These are phyloP conservation scores for Tiaroga cobitis DNA, from an alignment of 2,797 vertebrate species.

Conservation along the genomic window DNA sequence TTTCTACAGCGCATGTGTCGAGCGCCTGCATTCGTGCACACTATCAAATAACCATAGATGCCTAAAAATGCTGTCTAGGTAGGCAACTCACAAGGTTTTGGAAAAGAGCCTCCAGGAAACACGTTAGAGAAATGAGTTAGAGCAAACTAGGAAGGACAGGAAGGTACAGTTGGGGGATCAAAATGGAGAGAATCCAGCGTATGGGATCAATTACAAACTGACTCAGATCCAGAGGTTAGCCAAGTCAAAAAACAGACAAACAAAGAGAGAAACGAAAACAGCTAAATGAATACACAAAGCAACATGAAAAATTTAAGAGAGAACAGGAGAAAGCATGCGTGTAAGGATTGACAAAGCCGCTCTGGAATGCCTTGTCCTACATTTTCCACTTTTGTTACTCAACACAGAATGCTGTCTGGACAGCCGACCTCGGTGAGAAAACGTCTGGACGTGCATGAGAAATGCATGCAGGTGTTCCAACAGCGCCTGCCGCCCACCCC, in stretches of 20 bases:
- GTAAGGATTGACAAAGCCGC: slow-evolving; percentile 1
- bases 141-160: slow-evolving; percentile 12
- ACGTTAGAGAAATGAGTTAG: background rate
- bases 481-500: background rate
- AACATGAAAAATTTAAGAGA: slow-evolving; percentile 18
- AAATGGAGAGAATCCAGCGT: slow-evolving; percentile 55
- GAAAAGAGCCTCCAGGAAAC: background rate
- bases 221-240: background rate
- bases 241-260: slow-evolving; percentile 9
- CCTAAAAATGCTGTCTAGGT: background rate
- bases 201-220: slow-evolving; percentile 67
- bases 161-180: background rate
- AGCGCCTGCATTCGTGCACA: background rate
- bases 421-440: background rate
- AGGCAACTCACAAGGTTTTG: background rate
- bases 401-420: background rate
- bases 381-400: slow-evolving; percentile 34
- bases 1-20: background rate
- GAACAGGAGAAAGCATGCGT: background rate
- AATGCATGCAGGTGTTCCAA: background rate
- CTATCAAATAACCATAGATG: background rate
- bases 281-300: background rate
- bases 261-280: background rate
- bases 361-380: slow-evolving; percentile 41
- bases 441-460: background rate